Base-by-base conservation (phyloP, 2,888 invertebrate species). In the Caenorhabditis parvicauda region DNA sequence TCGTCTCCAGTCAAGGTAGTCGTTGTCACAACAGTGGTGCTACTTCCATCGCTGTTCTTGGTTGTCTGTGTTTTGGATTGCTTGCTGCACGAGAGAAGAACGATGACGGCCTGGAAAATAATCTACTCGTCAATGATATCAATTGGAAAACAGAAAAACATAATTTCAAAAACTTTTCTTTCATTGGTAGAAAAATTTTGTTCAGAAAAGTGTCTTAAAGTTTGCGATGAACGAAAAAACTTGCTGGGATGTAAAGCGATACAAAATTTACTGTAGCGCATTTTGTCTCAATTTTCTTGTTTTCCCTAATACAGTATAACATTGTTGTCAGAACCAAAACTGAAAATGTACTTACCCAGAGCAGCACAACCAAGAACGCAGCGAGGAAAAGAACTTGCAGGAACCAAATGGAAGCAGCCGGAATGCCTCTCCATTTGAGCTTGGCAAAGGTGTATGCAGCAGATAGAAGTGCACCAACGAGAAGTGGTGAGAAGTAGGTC, bases 401-500 rank as follows among this genome's bases (percentile, higher is more conserved):
- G 49, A 59, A 55, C 43, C 48, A 59, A 24, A 59, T 24, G 4
- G 45, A 24, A 37, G 52, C 22, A 2, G 52, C 59, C 0, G 58
- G 63, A 2, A 63, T 54, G 38, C 55, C 59, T 17, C 54, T 55
- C 55, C 53, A 63, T 52, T 59, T 54, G 24, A 37, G 35, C 2
- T 51, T 19, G 22, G 59, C 32, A 22, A 63, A 56, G 24, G 51
- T 44, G 37, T 63, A 59, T 14, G 59, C 55, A 2, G 48, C 59
- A 24, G 63, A 59, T n/a, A 63, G 37, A n/a, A 63, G 39, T 22
- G 41, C 39, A 7, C 55, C 48, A 22, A 63, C 37, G 32, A 63
- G 46, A 19, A 63, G 51, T 12, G 56, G 41, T 2, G 63, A 29
- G 9, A 38, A 49, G 42, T 49, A 59, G 27, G 52, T 49, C 24